Conservation (phyloP, 2,888 invertebrate species). For the Tachina lurida region DNA sequence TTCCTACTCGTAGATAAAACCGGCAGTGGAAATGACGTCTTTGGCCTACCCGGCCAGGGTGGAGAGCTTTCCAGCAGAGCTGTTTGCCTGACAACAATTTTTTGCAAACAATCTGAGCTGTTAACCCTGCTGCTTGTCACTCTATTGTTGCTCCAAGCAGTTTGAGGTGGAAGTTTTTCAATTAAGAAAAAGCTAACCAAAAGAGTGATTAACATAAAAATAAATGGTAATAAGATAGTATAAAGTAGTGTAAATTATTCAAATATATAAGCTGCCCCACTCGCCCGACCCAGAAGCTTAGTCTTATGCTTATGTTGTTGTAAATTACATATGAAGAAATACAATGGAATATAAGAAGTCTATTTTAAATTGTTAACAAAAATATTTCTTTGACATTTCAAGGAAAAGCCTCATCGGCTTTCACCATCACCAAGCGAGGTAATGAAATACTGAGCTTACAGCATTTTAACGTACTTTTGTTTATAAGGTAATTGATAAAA, state of each 20-base stretch:
- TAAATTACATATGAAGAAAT: not conserved
- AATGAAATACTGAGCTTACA: too few relatives aligned
- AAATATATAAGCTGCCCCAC: not conserved
- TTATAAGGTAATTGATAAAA: not conserved
- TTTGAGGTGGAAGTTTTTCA: not conserved
- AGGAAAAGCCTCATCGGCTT: not conserved
- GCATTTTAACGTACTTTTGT: too few relatives aligned
- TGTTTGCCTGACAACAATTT: constrained; percentile 38
- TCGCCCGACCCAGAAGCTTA: constrained; percentile 4
- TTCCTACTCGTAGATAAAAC: constrained; percentile 81
- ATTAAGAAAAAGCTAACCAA: not conserved
- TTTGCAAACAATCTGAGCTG: not conserved
- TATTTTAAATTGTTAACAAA: not conserved
- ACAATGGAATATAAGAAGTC: not conserved
- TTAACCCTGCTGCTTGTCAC: not conserved
- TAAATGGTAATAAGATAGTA: not conserved
- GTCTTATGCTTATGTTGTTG: not conserved
- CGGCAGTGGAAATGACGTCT: constrained; percentile 72
- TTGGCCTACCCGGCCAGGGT: constrained; percentile 75
- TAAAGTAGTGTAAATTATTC: constrained; percentile 26
- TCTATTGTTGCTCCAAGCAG: constrained; percentile 7
- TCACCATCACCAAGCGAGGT: too few relatives aligned
- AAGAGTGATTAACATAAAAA: not conserved
- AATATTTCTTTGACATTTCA: not conserved
- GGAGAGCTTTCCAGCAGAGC: constrained; percentile 73